Base-by-base conservation (phyloP, 1,140 invertebrate genomes). In the Penaeus vannamei region DNA sequence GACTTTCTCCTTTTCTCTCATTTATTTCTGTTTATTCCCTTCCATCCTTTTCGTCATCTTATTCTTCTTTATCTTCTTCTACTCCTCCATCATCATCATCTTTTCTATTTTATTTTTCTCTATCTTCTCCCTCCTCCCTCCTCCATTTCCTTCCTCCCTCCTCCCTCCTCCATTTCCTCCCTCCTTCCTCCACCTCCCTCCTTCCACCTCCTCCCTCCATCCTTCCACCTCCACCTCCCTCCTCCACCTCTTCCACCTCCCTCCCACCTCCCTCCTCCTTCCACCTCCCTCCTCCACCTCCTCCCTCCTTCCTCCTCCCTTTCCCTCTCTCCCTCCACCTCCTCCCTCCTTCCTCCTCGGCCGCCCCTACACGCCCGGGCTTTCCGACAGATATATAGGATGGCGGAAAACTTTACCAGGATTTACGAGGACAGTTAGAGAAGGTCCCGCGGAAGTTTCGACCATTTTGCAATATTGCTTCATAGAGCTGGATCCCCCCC, bases 391-490 rank as follows among this genome's bases (percentile, higher is more conserved):
- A 80, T 86, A 86, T 85, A 85, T 80, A 61, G 53, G 76, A 79
- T 23, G 23, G 72, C n/a, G 84, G 60, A 69, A 60, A 80, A 77
- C 29, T 62, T 80, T 86, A 62, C 53, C 19, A n/a, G 53, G 76
- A 86, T 86, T 86, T 86, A 86, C 85, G 19, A 59, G 79, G 85
- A 86, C 85, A 86, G 85, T 64, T 46, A 42, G 76, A 80, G 62
- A 80, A 85, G 69, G 69, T 10, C 20, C 20, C n/a, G 10, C 64
- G 46, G 69, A 60, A 60, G 46, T 86, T 80, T 80, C 53, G 80
- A 53, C 32, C 85, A 86, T 79, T 77, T 80, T 59, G 85, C 85
- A 64, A 86, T 86, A 80, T 86, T 86, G 85, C 85, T 79, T 69
- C 32, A 69, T 69, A 69, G n/a, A 69, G n/a, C 32, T 32, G 22